Evolutionary conservation across 2,888 invertebrate species (phyloP), one percentile per base, ranked within the genome.

Genomic region (Tetragnatha montana): DNA sequence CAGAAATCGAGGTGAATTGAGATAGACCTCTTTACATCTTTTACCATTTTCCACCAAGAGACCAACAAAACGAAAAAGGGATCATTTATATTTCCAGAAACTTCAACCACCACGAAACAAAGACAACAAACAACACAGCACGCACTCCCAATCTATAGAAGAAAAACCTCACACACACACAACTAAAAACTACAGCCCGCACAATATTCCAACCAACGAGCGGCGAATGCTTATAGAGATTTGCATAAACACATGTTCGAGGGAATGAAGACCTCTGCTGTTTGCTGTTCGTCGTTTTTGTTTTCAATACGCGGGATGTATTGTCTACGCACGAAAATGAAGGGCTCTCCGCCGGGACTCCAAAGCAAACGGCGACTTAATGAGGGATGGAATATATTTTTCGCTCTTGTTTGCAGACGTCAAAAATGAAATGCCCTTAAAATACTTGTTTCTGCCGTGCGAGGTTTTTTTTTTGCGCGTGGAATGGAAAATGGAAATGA

Each of bases 401-500:
- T n/a, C 73, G 35, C 21, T 35, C 35, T 73, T 74, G 50, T 74
- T 74, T 51, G 21, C 8, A 4, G 60, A 78, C 60, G 22, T 21
- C 8, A 51, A 19, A 78, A 75, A 75, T 49, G 75, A 17, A 60
- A 60, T 49, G 22, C 22, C 8, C 17, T 14, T 35, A 78, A 78
- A 78, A 60, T 68, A 78, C 60, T 68, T 51, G 78, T 35, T 60
- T 78, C 78, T 21, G 60, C 22, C 60, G 14, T 51, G 35, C 35
- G 35, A 35, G 1, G 22, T 78, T 78, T 78, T 51, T 76, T 10
- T 22, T 74, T 35, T 22, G 73, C 35, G 71, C 81, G 73, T 73
- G 81, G 21, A 71, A 81, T 73, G 21, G 50, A 4, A 60, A 82
- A 82, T 82, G 74, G 74, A 82, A 82, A 82, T 82, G 35, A 19